Percentiles rank a stretch among this genome's conserved stretches.
Conservation (phyloP, 2,113 vertebrate species). For the Setophaga kirtlandii region DNA sequence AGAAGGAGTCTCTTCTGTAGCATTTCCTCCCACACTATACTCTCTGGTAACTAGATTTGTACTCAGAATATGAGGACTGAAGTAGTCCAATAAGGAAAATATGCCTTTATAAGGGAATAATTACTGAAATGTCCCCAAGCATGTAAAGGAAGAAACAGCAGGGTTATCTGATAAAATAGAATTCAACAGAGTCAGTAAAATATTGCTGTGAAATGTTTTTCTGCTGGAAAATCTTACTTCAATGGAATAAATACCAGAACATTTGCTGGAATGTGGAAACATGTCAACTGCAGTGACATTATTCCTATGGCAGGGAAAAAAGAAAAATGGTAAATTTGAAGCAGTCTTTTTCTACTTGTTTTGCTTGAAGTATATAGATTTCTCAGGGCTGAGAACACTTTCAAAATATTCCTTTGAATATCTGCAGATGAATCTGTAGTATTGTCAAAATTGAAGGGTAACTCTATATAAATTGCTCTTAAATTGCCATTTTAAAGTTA, state of each 20-base stretch:
- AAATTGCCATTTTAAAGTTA: neutral
- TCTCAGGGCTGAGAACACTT: neutral
- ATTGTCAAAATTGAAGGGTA: neutral
- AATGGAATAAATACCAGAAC: neutral
- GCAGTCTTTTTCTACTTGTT: neutral
- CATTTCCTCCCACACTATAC: neutral
- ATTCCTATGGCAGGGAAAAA: neutral
- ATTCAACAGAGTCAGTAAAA: neutral
- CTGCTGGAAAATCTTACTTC: neutral
- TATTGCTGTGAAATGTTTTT: neutral
- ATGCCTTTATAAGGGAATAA: neutral
- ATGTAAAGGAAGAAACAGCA: neutral
- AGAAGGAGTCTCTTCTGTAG: neutral
- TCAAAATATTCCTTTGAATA: neutral
- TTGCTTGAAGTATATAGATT: neutral
- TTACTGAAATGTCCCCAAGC: neutral
- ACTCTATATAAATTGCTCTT: neutral
- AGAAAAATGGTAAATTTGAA: neutral
- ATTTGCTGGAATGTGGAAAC: neutral
- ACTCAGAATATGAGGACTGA: neutral
- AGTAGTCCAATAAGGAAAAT: neutral
- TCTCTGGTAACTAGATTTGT: neutral
- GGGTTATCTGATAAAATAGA: neutral
- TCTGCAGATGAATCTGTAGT: neutral
- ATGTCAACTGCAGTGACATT: neutral